phyloP scores from a whole-genome alignment of 2,888 invertebrate species.

The Lutraria lutraria region DNA sequence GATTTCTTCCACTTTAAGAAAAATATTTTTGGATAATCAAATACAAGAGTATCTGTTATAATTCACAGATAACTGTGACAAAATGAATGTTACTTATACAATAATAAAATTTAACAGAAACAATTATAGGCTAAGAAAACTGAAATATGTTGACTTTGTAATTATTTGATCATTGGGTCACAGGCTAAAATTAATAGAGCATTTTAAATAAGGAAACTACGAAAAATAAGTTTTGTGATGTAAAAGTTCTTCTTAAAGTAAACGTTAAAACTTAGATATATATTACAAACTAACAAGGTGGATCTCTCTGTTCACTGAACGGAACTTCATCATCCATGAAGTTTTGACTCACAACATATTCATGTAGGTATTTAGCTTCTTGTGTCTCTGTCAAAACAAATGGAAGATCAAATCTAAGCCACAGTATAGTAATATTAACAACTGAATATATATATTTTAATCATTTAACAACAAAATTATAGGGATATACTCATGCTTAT shows the following conservation, averaged over 20 bases:
- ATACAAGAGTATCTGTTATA: background rate
- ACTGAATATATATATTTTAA: background rate
- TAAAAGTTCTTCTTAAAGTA: too few species aligned
- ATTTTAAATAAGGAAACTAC: too few species aligned
- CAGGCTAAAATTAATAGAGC: too few species aligned
- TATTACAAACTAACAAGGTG: slow-evolving; percentile 68
- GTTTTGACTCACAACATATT: slow-evolving; percentile 78
- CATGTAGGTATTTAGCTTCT: slow-evolving; percentile 82
- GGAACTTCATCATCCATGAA: slow-evolving; percentile 50
- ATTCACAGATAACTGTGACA: background rate
- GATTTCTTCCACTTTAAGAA: slow-evolving; percentile 75
- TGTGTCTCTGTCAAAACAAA: slow-evolving; percentile 77
- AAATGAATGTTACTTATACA: too few species aligned
- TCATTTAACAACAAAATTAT: background rate
- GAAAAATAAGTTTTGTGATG: too few species aligned
- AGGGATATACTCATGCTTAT: too few species aligned
- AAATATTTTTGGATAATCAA: background rate
- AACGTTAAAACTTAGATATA: too few species aligned
- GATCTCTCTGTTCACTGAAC: slow-evolving; percentile 66
- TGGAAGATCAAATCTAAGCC: background rate
- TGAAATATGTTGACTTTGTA: too few species aligned
- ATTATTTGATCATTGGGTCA: too few species aligned
- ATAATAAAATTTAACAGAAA: too few species aligned
- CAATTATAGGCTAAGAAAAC: too few species aligned
- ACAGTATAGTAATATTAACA: background rate